Base-by-base conservation (phyloP, 2,888 invertebrate genomes). In the Sinohyriopsis cumingii region DNA sequence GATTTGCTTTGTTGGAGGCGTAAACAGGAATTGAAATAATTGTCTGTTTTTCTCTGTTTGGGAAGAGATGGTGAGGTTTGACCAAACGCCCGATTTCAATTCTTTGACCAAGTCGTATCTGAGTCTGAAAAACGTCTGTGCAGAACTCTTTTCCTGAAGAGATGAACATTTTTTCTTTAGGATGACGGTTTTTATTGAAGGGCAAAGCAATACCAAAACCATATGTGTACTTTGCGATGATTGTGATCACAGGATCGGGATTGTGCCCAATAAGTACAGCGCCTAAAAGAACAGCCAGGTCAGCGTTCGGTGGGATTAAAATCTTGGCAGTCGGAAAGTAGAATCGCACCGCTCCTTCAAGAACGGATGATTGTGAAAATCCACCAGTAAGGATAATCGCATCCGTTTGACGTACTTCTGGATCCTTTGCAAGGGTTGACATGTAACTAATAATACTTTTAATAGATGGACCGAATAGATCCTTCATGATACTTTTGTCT, bases 151-250 rank as follows among this genome's bases (percentile, higher is more conserved):
- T 64, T 20, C 70, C 69, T 6, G 60, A 69, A 2, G 73, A 70
- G 12, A 68, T 57, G 54, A 77, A 77, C 54, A 69, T 28, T 61
- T 82, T 82, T 22, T 80, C 75, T 22, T 68, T 67, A 4, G 72
- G 71, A 59, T 82, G 78, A 53, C 63, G 64, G 22, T 68, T 68
- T 19, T 73, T 71, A 54, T 77, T 65, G 59, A 76, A 82, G 20
- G 80, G 80, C 64, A 79, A 75, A 5, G 82, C 78, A 67, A 79
- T 80, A 28, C 79, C 78, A 9, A 80, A 71, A 19, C 82, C 82
- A 59, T 75, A 75, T 0, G 80, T 73, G 54, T 69, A 76, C 61
- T 67, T 74, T 25, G 77, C 66, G 25, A 56, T 73, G 55, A 73
- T 63, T 25, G 70, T 59, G 12, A 78, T 57, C 15, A 68, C 68